Evolutionary conservation across 2,888 invertebrate genomes (phyloP).

Genomic region (Pyrgus malvae): DNA sequence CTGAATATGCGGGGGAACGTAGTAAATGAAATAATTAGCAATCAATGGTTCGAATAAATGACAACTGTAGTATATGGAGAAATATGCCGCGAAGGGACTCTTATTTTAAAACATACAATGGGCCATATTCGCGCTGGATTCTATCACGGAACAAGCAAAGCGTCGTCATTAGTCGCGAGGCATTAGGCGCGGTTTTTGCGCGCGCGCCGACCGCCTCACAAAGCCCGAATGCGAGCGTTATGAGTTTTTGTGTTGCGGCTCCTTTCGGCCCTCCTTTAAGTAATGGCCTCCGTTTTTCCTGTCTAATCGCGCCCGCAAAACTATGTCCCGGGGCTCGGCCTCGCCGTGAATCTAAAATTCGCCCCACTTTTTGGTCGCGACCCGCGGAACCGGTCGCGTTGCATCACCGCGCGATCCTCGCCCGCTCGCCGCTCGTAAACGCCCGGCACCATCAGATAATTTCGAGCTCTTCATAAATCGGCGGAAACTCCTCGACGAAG

Average conservation of each 20-base stretch:
- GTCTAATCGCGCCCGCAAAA: constrained; percentile 53
- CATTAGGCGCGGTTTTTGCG: constrained; percentile 24
- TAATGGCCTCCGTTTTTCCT: constrained; percentile 60
- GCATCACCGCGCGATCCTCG: constrained; percentile 32
- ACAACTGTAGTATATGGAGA: background rate
- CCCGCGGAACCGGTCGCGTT: constrained; percentile 42
- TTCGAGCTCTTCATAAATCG: constrained; percentile 2
- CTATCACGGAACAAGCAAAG: constrained; percentile 23
- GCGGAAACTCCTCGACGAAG: background rate
- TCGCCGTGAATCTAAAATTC: constrained; percentile 43
- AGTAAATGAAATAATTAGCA: too few species aligned
- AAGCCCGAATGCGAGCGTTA: constrained; percentile 43
- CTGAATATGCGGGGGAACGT: too few species aligned
- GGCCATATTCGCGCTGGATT: constrained; percentile 29
- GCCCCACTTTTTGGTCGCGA: constrained; percentile 50
- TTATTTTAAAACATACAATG: constrained; percentile 23
- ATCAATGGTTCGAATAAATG: background rate
- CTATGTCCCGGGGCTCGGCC: constrained; percentile 43
- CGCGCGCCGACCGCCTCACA: constrained; percentile 19
- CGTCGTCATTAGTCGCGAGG: constrained; percentile 26
- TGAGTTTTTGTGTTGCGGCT: constrained; percentile 60
- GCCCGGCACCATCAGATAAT: background rate
- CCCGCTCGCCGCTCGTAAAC: background rate
- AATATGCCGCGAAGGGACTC: background rate
- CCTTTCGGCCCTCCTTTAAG: constrained; percentile 58